Evolutionary conservation across 2,888 invertebrate genomes (phyloP), one percentile per base, ranked within the genome.

Genomic region (Philereme transversata): DNA sequence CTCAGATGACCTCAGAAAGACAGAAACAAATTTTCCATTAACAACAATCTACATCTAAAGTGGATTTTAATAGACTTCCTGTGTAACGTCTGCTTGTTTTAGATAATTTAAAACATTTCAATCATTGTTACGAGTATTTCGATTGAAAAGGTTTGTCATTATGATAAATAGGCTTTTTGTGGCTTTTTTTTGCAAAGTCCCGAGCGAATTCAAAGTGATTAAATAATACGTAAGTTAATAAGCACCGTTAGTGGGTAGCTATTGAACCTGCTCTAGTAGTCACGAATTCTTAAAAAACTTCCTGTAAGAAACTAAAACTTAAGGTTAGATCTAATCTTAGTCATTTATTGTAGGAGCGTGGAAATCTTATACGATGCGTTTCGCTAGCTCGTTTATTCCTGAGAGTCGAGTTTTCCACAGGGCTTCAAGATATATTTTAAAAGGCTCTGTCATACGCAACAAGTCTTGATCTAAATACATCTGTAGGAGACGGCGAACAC

Each of bases 1-100:
- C 48, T 55, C 10, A 47, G 51, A 72, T 76, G 68, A 69, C 57
- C 55, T 64, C 71, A 69, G 66, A 70, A 71, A 73, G 53, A 64
- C 71, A 69, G 66, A 70, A 71, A 73, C 67, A 70, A 73, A 75
- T 76, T 76, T 74, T 76, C 73, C 74, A 73, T 78, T 76, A 73
- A 62, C 64, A 69, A 67, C 56, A 67, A 73, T 68, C 65, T 71
- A 62, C 48, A 65, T 62, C 67, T 67, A 80, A 83, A 86, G 81
- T 84, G 84, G 77, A 77, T 81, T 85, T 83, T 86, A 86, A 86
- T 84, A 81, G 76, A 69, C 78, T 80, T 76, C 81, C 79, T 79
- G 80, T 77, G 79, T 83, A 79, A 73, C 68, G 58, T 73, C 64
- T 61, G 51, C 22, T 69, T 60, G 69, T 67, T 75, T 77, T 79